Evolutionary conservation across 1,140 invertebrate species (phyloP).

Genomic region (Drosophila arizonae): DNA sequence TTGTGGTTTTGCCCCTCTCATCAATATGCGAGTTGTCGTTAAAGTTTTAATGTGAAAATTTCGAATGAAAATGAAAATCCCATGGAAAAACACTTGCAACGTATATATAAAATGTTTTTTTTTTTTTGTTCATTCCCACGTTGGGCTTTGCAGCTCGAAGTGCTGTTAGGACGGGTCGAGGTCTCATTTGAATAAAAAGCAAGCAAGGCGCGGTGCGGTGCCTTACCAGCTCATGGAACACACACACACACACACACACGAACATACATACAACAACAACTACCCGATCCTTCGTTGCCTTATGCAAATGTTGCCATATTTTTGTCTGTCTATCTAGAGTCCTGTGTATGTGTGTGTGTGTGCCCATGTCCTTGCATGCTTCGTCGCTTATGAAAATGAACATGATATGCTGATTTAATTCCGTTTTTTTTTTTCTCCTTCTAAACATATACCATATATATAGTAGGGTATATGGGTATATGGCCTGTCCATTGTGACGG

Average conservation of each 20-base stretch:
- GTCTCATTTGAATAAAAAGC: conserved; percentile 64
- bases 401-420: conserved; percentile 74
- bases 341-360: conserved; percentile 8
- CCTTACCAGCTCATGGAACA: conserved; percentile 23
- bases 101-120: neutral
- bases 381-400: conserved; percentile 70
- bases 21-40: conserved; percentile 13
- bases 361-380: conserved; percentile 62
- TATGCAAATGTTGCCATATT: conserved; percentile 64
- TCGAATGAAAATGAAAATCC: conserved; percentile 8
- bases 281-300: conserved; percentile 34
- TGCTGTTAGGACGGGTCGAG: conserved; percentile 58
- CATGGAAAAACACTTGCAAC: conserved; percentile 53
- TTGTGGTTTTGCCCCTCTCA: conserved; percentile 10
- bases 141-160: conserved; percentile 22
- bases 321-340: conserved; percentile 5
- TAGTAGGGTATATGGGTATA: neutral
- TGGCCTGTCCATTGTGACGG: conserved; percentile 17
- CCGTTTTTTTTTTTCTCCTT: conserved; percentile 6
- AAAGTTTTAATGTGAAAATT: conserved; percentile 4
- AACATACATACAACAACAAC: neutral
- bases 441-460: neutral
- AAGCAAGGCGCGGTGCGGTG: conserved; percentile 47
- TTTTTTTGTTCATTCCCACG: conserved; percentile 62
- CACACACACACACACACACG: neutral